A percentile compares a stretch with the other conserved stretches of the same genome.
Evolutionary conservation across 2,888 invertebrate species (phyloP).

Genomic region (Amblyteles armatorius): DNA sequence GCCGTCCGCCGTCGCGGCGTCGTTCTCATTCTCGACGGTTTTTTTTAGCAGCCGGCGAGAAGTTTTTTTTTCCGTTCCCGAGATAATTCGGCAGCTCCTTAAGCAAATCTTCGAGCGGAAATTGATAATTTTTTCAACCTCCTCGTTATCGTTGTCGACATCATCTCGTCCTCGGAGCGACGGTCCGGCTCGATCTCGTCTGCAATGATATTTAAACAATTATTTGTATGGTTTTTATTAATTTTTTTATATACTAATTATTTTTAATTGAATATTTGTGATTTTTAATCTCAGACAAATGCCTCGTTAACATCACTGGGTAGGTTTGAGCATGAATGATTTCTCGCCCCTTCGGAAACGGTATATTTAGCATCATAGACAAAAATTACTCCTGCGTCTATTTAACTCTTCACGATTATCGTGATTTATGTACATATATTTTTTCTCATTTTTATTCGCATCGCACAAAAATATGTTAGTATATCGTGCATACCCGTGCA

Average conservation of each 20-base stretch:
- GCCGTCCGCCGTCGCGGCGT: conserved; percentile 80
- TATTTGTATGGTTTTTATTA: background rate
- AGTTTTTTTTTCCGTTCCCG: conserved; percentile 87
- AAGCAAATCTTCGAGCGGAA: conserved; percentile 95
- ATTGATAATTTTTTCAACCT: conserved; percentile 95
- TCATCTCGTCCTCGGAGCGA: conserved; percentile 86
- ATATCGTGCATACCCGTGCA: no score
- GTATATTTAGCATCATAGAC: conserved; percentile 79
- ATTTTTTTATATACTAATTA: background rate
- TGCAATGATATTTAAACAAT: conserved; percentile 74
- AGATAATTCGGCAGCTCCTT: conserved; percentile 93
- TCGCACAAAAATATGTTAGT: no score
- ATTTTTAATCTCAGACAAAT: conserved; percentile 79
- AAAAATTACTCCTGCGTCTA: background rate
- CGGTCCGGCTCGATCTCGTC: conserved; percentile 91
- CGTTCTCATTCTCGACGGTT: conserved; percentile 68
- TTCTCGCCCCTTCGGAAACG: conserved; percentile 77
- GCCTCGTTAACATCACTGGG: conserved; percentile 80
- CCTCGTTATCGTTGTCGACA: conserved; percentile 86
- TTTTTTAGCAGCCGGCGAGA: conserved; percentile 79
- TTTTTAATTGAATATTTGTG: conserved; percentile 20
- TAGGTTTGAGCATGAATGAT: conserved; percentile 77
- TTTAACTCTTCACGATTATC: no score
- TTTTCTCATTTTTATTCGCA: no score
- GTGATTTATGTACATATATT: no score